These are phyloP conservation scores for Ophioninae sp. DNA, from an alignment of 2,888 invertebrate genomes.

Conservation along the genomic window DNA sequence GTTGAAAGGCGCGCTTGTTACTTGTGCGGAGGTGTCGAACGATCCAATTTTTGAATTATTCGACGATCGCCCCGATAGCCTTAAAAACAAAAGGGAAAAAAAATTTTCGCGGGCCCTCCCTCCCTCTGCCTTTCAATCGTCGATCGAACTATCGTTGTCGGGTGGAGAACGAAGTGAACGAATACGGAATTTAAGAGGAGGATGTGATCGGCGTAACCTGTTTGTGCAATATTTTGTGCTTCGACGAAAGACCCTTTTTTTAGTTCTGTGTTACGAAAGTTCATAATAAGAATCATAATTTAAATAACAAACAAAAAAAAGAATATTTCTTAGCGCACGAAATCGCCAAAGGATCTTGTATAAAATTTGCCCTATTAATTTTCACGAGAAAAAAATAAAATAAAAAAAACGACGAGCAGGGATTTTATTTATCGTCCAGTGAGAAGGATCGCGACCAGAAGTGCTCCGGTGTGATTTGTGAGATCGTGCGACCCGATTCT, in stretches of 20 bases:
- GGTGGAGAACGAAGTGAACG: not conserved
- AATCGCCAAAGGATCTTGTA: slow-evolving; percentile 16
- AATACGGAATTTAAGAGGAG: not conserved
- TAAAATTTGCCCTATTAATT: slow-evolving; percentile 18
- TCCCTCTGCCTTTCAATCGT: not conserved
- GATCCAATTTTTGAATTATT: slow-evolving; percentile 39
- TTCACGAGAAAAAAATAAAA: not conserved
- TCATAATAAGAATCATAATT: not conserved
- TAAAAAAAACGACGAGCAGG: slow-evolving; percentile 3
- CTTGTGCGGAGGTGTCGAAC: slow-evolving; percentile 54
- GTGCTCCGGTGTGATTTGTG: slow-evolving; percentile 24
- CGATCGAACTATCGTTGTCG: not conserved
- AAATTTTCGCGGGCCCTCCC: slow-evolving; percentile 1
- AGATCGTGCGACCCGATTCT: slow-evolving; percentile 3
- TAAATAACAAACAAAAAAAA: not conserved
- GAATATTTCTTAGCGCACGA: not conserved
- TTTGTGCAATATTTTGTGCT: slow-evolving; percentile 13
- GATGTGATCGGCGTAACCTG: slow-evolving; percentile 13
- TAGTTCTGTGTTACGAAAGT: not conserved
- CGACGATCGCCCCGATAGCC: slow-evolving; percentile 23
- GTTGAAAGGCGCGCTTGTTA: slow-evolving; percentile 75
- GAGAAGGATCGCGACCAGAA: slow-evolving; percentile 12
- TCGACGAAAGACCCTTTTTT: slow-evolving; percentile 26
- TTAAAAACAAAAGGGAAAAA: not conserved
- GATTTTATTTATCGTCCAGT: slow-evolving; percentile 29